These are phyloP conservation scores for Craseonycteris thonglongyai DNA, from an alignment of 2,113 vertebrate species.

Conservation along the genomic window DNA sequence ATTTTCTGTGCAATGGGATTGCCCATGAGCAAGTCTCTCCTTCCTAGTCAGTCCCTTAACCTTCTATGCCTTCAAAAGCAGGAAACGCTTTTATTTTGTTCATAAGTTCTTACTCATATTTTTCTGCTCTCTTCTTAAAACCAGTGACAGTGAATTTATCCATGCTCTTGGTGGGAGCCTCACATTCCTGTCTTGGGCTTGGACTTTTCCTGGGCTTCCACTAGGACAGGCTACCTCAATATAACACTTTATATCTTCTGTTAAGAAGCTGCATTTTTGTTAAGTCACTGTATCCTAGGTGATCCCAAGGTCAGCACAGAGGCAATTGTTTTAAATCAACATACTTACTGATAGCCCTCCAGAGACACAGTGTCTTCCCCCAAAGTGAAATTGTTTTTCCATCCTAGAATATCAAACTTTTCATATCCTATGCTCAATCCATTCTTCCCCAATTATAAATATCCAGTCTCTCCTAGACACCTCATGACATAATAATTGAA, in stretches of 20 bases:
- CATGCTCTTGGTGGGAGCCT: not conserved
- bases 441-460: not conserved
- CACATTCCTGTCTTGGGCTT: not conserved
- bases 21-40: not conserved
- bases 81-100: not conserved
- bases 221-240: not conserved
- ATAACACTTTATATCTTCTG: not conserved
- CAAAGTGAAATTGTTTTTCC: not conserved
- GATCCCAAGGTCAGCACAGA: not conserved
- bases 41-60: not conserved
- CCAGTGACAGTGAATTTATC: not conserved
- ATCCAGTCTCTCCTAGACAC: not conserved
- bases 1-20: fast-evolving
- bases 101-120: not conserved
- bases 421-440: not conserved
- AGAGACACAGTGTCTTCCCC: not conserved
- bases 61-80: not conserved
- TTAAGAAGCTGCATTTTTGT: not conserved
- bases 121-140: not conserved
- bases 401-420: not conserved
- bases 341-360: not conserved
- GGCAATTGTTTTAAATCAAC: not conserved
- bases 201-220: not conserved
- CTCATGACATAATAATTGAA: not conserved
- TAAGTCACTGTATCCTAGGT: not conserved